Evolutionary conservation across 2,888 invertebrate genomes (phyloP).

Genomic region (Eupithecia exiguata): DNA sequence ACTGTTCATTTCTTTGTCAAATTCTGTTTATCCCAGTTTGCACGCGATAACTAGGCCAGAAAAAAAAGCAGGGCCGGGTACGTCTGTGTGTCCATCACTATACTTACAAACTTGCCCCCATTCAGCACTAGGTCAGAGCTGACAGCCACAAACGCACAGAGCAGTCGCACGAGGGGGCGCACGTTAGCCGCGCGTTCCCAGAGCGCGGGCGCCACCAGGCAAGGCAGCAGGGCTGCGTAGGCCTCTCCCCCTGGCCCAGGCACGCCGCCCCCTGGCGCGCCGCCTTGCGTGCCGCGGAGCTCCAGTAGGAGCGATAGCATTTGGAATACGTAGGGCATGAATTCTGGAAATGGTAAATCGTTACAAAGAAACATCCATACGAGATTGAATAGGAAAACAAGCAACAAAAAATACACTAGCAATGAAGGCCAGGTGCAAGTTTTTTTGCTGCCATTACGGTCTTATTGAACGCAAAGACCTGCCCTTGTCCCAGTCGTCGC

Average conservation of each 20-base stretch:
- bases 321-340: constrained; percentile 99
- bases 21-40: too few relatives aligned
- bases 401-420: too few relatives aligned
- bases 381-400: too few relatives aligned
- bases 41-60: too few relatives aligned
- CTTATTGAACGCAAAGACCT: too few relatives aligned
- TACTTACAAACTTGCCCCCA: constrained; percentile 88
- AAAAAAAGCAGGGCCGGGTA: too few relatives aligned
- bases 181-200: constrained; percentile 98
- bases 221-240: constrained; percentile 95
- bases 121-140: constrained; percentile 64
- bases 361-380: too few relatives aligned
- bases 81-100: too few relatives aligned
- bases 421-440: too few relatives aligned
- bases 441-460: too few relatives aligned
- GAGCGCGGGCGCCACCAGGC: constrained; percentile 93
- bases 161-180: constrained; percentile 94
- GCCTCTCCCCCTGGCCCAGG: constrained; percentile 85
- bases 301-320: constrained; percentile 96
- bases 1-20: too few relatives aligned
- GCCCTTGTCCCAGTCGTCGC: too few relatives aligned
- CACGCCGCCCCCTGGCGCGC: constrained; percentile 79
- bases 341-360: constrained; percentile 86
- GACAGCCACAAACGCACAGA: constrained; percentile 91
- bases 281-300: constrained; percentile 79